Percentiles rank a stretch among this genome's conserved stretches.
Conservation (phyloP, 2,113 vertebrate species). For the Felis chaus region DNA sequence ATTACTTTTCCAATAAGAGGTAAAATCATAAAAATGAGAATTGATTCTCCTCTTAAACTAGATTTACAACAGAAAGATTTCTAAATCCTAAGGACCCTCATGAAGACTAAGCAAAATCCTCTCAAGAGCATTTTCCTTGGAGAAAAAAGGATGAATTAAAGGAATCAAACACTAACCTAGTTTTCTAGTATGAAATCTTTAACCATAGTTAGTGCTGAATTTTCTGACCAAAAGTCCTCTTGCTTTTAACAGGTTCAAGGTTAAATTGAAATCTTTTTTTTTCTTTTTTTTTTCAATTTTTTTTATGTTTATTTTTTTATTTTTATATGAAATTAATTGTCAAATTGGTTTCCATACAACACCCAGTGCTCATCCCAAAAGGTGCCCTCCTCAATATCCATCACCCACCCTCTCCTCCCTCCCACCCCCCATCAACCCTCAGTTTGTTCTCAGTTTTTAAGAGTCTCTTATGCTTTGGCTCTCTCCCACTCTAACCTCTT, state of each 20-base stretch:
- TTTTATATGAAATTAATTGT: no score
- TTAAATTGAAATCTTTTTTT: conserved; percentile 47
- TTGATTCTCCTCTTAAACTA: background rate
- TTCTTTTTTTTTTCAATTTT: no score
- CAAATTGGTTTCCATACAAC: no score
- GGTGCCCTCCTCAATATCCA: no score
- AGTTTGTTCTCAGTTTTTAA: no score
- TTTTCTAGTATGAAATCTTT: conserved; percentile 8
- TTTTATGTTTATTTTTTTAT: no score
- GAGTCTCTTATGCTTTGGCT: no score
- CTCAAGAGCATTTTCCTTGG: background rate
- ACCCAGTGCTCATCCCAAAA: no score
- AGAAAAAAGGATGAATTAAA: conserved; percentile 9
- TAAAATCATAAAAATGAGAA: conserved; percentile 14
- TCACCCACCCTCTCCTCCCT: no score
- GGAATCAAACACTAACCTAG: background rate
- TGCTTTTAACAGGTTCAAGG: background rate
- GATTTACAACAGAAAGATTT: background rate
- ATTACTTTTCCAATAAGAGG: conserved; percentile 11
- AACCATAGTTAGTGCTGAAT: conserved; percentile 1
- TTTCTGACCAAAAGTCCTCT: conserved; percentile 43
- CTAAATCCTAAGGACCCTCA: background rate
- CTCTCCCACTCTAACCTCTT: no score
- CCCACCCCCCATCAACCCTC: no score
- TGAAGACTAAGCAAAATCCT: background rate